Evolutionary conservation across 2,888 invertebrate genomes (phyloP).

Genomic region (Cryptophagus acutangulus): DNA sequence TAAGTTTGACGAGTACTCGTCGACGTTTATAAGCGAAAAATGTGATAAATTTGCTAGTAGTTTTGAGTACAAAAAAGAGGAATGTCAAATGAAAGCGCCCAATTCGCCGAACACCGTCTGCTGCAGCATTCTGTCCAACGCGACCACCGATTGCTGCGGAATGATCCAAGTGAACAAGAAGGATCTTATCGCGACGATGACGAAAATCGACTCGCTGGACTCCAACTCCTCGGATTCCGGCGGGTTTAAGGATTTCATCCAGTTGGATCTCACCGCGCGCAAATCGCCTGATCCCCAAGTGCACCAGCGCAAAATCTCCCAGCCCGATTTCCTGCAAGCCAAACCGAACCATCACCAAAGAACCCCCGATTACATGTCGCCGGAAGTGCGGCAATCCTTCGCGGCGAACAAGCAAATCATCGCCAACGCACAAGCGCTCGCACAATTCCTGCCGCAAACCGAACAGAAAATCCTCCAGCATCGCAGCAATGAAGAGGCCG

Average conservation of each 20-base stretch:
- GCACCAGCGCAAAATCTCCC: slow-evolving; percentile 43
- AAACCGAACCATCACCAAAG: slow-evolving; percentile 37
- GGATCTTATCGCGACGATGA: slow-evolving; percentile 38
- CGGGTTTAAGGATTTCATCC: slow-evolving; percentile 48
- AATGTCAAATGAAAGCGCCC: slow-evolving; percentile 41
- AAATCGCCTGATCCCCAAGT: slow-evolving; percentile 23
- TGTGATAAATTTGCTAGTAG: slow-evolving; percentile 38
- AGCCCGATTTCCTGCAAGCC: slow-evolving; percentile 38
- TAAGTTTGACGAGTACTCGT: slow-evolving; percentile 30
- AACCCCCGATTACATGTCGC: slow-evolving; percentile 36
- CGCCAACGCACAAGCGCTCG: slow-evolving; percentile 44
- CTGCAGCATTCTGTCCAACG: slow-evolving; percentile 47
- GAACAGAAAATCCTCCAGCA: slow-evolving; percentile 38
- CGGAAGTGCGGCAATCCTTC: slow-evolving; percentile 34
- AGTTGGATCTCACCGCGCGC: slow-evolving; percentile 36
- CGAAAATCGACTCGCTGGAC: slow-evolving; percentile 46
- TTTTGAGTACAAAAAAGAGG: slow-evolving; percentile 33
- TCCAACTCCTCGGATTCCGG: slow-evolving; percentile 49
- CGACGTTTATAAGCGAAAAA: slow-evolving; percentile 37
- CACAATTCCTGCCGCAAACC: slow-evolving; percentile 43
- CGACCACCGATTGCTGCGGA: slow-evolving; percentile 48
- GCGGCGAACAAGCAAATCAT: slow-evolving; percentile 35
- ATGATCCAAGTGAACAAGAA: slow-evolving; percentile 45
- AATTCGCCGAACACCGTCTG: slow-evolving; percentile 48
- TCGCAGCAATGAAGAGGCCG: slow-evolving; percentile 22